Evolutionary conservation across 2,113 vertebrate genomes (phyloP), one percentile per base, ranked within the genome.

Genomic region (Thalassoma bifasciatum): DNA sequence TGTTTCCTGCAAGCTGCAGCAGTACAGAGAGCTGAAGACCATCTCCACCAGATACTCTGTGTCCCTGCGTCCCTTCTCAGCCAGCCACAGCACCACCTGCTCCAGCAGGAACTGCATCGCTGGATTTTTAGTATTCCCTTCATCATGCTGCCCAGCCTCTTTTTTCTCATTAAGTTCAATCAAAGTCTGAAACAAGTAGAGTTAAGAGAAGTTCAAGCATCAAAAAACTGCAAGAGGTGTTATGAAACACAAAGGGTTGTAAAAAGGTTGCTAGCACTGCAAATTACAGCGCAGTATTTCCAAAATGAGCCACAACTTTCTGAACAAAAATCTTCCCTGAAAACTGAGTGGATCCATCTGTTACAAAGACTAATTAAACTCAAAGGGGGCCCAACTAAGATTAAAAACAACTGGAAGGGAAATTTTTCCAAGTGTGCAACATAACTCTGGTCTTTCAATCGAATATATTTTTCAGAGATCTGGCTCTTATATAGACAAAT

Each of bases 41-140:
- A 98, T 96, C 92, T 98, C 96, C 79, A 99, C 94, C 82, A 99
- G 87, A 78, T 95, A 96, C 57, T 93, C 83, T 0, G 93, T 93
- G 52, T 97, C 93, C 64, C 82, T 92, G 47, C 90, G 91, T 8
- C 81, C 90, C 49, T 94, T 92, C 90, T 97, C 95, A 36, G 89
- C 91, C 60, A 99, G 89, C 98, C 97, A 99, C 40, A 85, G 70
- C 60, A 96, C 81, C 83, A 97, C 91, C 80, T 93, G 95, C 37
- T 88, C 84, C 79, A 97, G 88, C 16, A 98, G 82, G 89, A 99
- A 99, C 13, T 83, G 92, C 47, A 97, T 82, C 0, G 96, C 94
- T 3, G 96, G 94, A 79, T 95, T 97, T 59, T 50, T 89, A 22
- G 60, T 8, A 3, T 51, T 71, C 42, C 42, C 68, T 2, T 79